phyloP scores from a whole-genome alignment of 2,797 vertebrate genomes.

The Limnodromus scolopaceus region DNA sequence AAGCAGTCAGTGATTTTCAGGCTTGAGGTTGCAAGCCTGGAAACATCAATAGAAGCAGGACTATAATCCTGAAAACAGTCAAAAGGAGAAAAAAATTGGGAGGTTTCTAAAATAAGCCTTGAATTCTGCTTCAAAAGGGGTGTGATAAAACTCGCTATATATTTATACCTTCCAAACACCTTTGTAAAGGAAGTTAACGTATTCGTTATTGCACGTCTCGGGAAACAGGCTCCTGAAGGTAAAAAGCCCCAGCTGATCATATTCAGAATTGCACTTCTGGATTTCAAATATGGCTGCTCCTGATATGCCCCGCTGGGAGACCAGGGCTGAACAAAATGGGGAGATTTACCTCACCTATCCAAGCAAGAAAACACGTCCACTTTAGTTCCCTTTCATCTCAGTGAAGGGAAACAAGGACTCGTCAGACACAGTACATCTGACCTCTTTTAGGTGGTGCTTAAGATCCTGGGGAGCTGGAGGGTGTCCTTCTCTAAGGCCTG shows the following conservation, averaged over 20 bases:
- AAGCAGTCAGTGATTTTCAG: neutral
- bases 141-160: neutral
- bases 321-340: neutral
- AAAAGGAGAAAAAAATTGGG: neutral
- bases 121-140: neutral
- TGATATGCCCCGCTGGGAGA: fast-evolving
- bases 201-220: neutral
- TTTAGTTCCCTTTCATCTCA: neutral
- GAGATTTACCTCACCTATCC: neutral
- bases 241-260: neutral
- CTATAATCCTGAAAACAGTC: neutral
- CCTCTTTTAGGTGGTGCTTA: neutral
- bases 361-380: fast-evolving
- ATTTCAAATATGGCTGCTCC: neutral
- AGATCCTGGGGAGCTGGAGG: neutral
- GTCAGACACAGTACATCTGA: neutral
- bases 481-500: neutral
- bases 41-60: neutral
- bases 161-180: neutral
- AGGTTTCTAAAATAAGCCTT: neutral
- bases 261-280: neutral
- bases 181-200: neutral
- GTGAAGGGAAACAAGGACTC: neutral
- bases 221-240: neutral
- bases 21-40: neutral